A percentile compares a stretch with the other conserved stretches of the same genome.
These are phyloP conservation scores for Tamandua tetradactyla DNA, from an alignment of 2,797 vertebrate genomes.

Conservation along the genomic window DNA sequence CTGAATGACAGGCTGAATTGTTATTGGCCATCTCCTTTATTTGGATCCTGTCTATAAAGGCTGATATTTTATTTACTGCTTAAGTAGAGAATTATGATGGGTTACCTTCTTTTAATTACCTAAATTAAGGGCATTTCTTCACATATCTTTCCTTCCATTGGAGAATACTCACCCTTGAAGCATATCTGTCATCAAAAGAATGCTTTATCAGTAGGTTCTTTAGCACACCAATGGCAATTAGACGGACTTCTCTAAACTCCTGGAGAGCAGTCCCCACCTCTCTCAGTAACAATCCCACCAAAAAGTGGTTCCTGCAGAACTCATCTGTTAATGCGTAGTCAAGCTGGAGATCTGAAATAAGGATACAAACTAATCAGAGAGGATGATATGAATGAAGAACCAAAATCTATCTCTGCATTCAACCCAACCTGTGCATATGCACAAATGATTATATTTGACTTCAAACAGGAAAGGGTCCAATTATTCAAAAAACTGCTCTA, in stretches of 20 bases:
- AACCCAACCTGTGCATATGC: neutral
- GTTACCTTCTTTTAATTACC: neutral
- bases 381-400: neutral
- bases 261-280: constrained; percentile 95
- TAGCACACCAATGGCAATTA: constrained; percentile 94
- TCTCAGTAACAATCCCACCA: constrained; percentile 94
- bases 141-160: fast-evolving
- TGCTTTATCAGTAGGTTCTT: constrained; percentile 98
- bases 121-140: neutral
- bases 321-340: constrained; percentile 97
- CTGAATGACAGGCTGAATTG: neutral
- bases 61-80: neutral
- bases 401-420: neutral
- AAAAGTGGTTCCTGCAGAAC: constrained; percentile 98
- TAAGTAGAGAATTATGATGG: neutral
- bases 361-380: constrained; percentile 38
- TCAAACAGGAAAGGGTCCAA: neutral
- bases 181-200: constrained; percentile 95
- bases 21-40: neutral
- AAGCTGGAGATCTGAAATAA: constrained; percentile 93
- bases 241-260: constrained; percentile 93
- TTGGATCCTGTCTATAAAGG: neutral
- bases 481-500: neutral
- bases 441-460: neutral
- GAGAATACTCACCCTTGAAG: constrained; percentile 89